Base-by-base conservation (phyloP, 2,113 vertebrate genomes). In the Malurus cyaneus region DNA sequence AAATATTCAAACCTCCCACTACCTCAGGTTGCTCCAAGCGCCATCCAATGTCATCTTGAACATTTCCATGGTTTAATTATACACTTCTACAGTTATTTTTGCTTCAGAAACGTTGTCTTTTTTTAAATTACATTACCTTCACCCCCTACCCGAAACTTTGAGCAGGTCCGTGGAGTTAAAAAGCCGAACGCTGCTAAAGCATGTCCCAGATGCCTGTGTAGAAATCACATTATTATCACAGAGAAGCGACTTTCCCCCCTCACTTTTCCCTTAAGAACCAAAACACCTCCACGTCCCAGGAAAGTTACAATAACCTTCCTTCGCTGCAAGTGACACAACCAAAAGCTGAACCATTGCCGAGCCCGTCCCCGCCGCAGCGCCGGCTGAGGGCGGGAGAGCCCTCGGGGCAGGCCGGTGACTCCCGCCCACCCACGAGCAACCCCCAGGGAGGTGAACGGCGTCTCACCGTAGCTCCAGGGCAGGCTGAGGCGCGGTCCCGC, bases 231-330 rank as follows among this genome's bases (percentile, higher is more conserved):
- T 56, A 13, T 4, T 23, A 21, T 1, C 13, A 8, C 10, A 52
- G 1, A 64, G 0, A 57, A 52, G 4, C 4, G 3, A 26, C 24
- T n/a, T 18, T 39, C 0, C 0, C 8, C 20, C 3, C n/a, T 6
- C 12, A 1, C 8, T 46, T 57, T 5, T 34, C 18, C 36, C 76
- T 24, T 11, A 34, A 34, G 31, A 34, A 19, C 8, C 7, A 6
- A 23, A 49, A 28, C 4, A 57, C 34, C 52, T 50, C 19, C 12
- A 18, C 2, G 18, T 1, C 4, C 1, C 54, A 39, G 14, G 1
- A 11, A 39, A 39, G 32, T 8, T 10, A 46, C 53, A 52, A 32
- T 0, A 52, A 21, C 7, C 17, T 28, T 39, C 23, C 2, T 2
- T 7, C 9, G 6, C 50, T 29, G 12, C 17, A 4, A 6, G 3